These are phyloP conservation scores for Cerastis leucographa DNA, from an alignment of 2,888 invertebrate species.

Conservation along the genomic window DNA sequence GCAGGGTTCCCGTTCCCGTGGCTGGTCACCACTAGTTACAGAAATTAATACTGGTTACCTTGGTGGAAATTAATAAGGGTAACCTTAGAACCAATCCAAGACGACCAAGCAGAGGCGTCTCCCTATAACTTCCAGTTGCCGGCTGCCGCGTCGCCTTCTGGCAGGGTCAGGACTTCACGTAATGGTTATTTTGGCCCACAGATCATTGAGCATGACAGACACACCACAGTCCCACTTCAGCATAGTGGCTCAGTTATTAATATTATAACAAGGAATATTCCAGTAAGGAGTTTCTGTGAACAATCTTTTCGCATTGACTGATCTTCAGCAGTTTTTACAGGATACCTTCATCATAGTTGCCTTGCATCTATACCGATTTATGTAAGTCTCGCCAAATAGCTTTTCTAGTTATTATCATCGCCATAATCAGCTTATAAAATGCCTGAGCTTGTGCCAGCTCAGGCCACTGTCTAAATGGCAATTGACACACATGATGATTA, in stretches of 20 bases:
- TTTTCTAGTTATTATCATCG: neutral
- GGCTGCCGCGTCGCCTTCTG: too few relatives aligned
- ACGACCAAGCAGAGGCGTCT: too few relatives aligned
- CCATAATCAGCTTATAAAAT: neutral
- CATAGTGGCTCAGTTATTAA: too few relatives aligned
- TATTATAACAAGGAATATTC: neutral
- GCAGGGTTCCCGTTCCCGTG: too few relatives aligned
- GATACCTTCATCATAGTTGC: neutral
- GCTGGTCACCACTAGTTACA: neutral
- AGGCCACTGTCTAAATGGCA: conserved; percentile 14
- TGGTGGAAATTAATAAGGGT: too few relatives aligned
- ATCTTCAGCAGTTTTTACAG: neutral
- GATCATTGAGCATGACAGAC: too few relatives aligned
- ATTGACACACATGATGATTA: conserved; percentile 26
- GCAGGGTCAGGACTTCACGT: too few relatives aligned
- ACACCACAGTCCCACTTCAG: too few relatives aligned
- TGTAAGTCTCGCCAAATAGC: neutral
- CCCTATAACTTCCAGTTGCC: too few relatives aligned
- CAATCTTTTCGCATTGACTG: neutral
- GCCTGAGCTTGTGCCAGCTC: neutral
- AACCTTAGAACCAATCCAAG: too few relatives aligned
- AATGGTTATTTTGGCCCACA: too few relatives aligned
- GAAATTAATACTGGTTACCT: neutral
- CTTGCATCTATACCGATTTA: neutral
- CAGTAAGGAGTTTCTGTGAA: neutral